Evolutionary conservation across 2,797 vertebrate genomes (phyloP).

Genomic region (Sebastolobus alascanus): DNA sequence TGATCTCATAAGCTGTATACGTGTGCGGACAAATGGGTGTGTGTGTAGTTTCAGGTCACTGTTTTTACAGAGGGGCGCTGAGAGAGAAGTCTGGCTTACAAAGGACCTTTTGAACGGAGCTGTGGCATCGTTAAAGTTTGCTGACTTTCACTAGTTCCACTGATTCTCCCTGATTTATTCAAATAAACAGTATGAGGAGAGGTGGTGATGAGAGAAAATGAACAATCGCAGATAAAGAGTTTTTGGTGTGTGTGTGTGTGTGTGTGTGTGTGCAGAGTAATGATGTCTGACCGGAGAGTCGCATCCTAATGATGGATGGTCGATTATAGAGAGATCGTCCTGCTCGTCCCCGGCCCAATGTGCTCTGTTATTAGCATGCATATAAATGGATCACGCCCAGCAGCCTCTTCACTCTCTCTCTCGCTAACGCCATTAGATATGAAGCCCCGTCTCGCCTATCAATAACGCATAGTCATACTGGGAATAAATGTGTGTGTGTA

Average conservation of each 20-base stretch:
- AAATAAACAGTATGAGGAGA: conserved; percentile 39
- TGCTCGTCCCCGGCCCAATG: conserved; percentile 60
- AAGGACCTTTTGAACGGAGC: conserved; percentile 55
- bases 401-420: conserved; percentile 68
- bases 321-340: conserved; percentile 71
- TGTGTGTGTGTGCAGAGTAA: conserved; percentile 55
- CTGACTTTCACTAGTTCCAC: conserved; percentile 54
- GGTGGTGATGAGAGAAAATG: conserved; percentile 49
- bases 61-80: conserved; percentile 50
- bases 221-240: conserved; percentile 50
- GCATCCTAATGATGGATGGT: conserved; percentile 77
- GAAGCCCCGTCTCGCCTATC: conserved; percentile 65
- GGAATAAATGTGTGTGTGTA: conserved; percentile 40
- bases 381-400: conserved; percentile 77
- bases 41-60: conserved; percentile 53
- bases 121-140: conserved; percentile 51
- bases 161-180: conserved; percentile 30
- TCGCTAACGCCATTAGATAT: conserved; percentile 64
- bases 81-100: conserved; percentile 51
- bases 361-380: conserved; percentile 77
- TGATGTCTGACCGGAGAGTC: conserved; percentile 72
- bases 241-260: conserved; percentile 15
- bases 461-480: conserved; percentile 66
- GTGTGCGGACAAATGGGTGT: conserved; percentile 13
- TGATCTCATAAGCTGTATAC: conserved; percentile 38